A percentile compares a stretch with the other conserved stretches of the same genome.
phyloP scores from a whole-genome alignment of 2,888 invertebrate genomes.

The Podabrus alpinus region DNA sequence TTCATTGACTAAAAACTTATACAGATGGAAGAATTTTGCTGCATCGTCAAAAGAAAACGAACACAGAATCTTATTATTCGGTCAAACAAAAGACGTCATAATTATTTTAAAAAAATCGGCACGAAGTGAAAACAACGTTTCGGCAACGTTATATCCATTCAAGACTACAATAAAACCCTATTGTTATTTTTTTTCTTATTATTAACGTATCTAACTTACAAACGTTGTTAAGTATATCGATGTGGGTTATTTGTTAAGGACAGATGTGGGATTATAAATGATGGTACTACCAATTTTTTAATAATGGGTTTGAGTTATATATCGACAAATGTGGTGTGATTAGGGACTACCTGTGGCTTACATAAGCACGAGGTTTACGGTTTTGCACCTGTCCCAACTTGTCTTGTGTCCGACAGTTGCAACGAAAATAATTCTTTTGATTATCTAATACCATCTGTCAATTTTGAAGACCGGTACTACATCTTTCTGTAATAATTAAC shows the following conservation, averaged over 20 bases:
- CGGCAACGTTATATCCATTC: background rate
- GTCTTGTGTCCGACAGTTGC: slow-evolving; percentile 16
- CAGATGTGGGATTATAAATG: background rate
- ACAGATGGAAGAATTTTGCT: background rate
- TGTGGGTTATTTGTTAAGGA: background rate
- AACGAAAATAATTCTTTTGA: slow-evolving; percentile 15
- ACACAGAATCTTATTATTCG: background rate
- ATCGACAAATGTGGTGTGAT: slow-evolving; percentile 14
- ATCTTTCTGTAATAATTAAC: background rate
- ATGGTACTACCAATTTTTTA: slow-evolving; percentile 16
- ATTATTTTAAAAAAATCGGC: background rate
- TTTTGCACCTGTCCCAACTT: slow-evolving; percentile 19
- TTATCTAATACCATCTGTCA: slow-evolving; percentile 25
- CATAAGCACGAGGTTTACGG: slow-evolving; percentile 4
- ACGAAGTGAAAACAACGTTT: background rate
- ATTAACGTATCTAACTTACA: background rate
- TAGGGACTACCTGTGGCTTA: slow-evolving; percentile 13
- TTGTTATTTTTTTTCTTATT: background rate
- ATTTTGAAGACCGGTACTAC: slow-evolving; percentile 4
- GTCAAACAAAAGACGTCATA: background rate
- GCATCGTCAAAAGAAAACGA: background rate
- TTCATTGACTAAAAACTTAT: too few species aligned
- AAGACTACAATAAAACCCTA: background rate
- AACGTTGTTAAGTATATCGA: background rate
- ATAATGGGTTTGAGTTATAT: slow-evolving; percentile 20